These are phyloP conservation scores for Corydoras sp. DNA, from an alignment of 2,113 vertebrate species.

Conservation along the genomic window DNA sequence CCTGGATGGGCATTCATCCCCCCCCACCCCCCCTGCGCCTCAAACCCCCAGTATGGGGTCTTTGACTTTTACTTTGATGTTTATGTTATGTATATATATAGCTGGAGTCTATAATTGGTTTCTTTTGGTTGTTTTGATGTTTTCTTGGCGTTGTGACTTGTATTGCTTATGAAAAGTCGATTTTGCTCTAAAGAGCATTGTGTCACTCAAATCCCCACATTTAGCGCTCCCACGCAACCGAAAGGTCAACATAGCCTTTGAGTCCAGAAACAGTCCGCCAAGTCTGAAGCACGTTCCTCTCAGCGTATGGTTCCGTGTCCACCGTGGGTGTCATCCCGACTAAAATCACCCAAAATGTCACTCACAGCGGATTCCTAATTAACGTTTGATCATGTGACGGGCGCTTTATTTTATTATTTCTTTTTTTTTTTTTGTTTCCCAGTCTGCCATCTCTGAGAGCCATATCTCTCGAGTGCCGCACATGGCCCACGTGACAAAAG, in stretches of 20 bases:
- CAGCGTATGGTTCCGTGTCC: conserved; percentile 20
- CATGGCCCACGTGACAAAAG: no score
- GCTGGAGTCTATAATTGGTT: no score
- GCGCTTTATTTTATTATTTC: background rate
- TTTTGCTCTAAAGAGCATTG: conserved; percentile 3
- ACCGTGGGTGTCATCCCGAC: conserved; percentile 33
- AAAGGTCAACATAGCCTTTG: conserved; percentile 26
- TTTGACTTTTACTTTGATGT: no score
- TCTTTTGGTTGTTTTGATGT: background rate
- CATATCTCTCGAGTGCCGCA: no score
- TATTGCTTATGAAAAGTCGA: background rate
- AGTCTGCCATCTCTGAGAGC: no score
- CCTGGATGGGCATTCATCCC: no score
- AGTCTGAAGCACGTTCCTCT: conserved; percentile 12
- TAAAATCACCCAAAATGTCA: conserved; percentile 42
- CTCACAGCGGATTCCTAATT: conserved; percentile 38
- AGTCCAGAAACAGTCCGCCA: conserved; percentile 12
- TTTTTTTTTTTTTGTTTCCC: no score
- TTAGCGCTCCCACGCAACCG: conserved; percentile 7
- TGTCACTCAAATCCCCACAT: conserved; percentile 8
- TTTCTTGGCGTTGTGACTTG: background rate
- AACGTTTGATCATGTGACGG: conserved; percentile 27
- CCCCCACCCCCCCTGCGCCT: no score
- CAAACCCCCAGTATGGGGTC: no score
- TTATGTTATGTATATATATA: no score